Percentiles rank a stretch among this genome's conserved stretches.
phyloP scores from a whole-genome alignment of 2,797 vertebrate species.

The Manis crassicaudata region DNA sequence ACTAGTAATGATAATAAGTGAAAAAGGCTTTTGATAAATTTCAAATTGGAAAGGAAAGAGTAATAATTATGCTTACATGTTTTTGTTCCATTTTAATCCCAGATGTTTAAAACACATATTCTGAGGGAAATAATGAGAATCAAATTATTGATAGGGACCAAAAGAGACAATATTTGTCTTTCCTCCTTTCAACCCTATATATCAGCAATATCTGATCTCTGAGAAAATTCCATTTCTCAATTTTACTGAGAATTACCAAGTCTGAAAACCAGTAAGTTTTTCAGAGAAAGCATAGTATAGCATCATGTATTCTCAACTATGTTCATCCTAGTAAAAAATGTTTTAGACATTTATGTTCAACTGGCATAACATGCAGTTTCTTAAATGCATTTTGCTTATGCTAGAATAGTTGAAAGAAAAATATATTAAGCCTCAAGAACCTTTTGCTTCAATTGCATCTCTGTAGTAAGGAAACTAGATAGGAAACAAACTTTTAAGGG shows the following conservation, averaged over 20 bases:
- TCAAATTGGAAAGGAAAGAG: neutral
- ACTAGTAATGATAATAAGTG: neutral
- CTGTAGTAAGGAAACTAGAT: neutral
- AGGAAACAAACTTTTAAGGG: neutral
- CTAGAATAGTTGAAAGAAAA: neutral
- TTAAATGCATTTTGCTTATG: neutral
- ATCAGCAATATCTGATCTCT: neutral
- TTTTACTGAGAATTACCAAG: constrained; percentile 15
- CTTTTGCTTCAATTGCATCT: neutral
- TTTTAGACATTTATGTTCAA: neutral
- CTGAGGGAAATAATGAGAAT: neutral
- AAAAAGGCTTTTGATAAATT: neutral
- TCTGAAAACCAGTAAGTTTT: neutral
- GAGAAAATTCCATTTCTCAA: neutral
- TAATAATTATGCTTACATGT: neutral
- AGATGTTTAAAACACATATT: constrained; percentile 10
- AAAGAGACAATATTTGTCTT: neutral
- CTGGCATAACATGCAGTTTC: neutral
- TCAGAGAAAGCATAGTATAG: neutral
- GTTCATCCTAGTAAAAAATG: too few species aligned
- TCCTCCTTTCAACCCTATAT: neutral
- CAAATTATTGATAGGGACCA: neutral
- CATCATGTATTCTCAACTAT: neutral
- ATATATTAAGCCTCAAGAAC: neutral
- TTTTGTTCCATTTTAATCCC: constrained; percentile 26